Percentiles rank a stretch among this genome's conserved stretches.
phyloP scores from a whole-genome alignment of 2,797 vertebrate genomes.

The Rhinella marina region DNA sequence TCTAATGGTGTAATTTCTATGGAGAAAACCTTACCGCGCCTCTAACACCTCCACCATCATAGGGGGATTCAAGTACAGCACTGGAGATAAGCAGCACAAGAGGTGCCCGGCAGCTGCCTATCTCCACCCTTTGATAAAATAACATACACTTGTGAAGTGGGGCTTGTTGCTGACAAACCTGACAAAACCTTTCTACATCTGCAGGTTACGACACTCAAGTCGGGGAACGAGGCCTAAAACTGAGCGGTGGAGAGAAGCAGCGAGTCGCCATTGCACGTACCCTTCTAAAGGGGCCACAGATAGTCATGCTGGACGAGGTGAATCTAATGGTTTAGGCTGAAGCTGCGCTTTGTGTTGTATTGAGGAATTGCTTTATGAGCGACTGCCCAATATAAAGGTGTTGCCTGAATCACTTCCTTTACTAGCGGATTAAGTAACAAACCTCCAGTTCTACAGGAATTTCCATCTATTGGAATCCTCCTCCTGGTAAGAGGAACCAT shows the following conservation, averaged over 20 bases:
- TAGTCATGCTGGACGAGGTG: conserved; percentile 95
- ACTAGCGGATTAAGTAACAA: background rate
- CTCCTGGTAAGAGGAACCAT: background rate
- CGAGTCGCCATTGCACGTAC: conserved; percentile 93
- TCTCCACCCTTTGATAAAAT: background rate
- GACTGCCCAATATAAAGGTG: background rate
- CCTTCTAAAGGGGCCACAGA: conserved; percentile 90
- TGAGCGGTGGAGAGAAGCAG: conserved; percentile 97
- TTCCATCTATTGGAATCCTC: too few relatives aligned
- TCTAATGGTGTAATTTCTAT: too few relatives aligned
- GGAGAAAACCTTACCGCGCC: too few relatives aligned
- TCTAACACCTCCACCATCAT: too few relatives aligned
- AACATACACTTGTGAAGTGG: too few relatives aligned
- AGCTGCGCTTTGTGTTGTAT: background rate
- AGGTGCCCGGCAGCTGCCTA: background rate
- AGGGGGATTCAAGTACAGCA: too few relatives aligned
- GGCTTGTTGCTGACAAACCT: too few relatives aligned
- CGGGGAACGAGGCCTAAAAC: conserved; percentile 92
- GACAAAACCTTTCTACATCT: background rate
- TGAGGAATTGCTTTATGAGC: background rate
- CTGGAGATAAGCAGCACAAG: background rate
- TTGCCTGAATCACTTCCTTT: background rate
- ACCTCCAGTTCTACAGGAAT: background rate
- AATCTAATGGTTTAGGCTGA: background rate
- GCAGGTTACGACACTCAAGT: conserved; percentile 91